Base-by-base conservation (phyloP, 2,797 vertebrate genomes). In the Glyptemys insculpta region DNA sequence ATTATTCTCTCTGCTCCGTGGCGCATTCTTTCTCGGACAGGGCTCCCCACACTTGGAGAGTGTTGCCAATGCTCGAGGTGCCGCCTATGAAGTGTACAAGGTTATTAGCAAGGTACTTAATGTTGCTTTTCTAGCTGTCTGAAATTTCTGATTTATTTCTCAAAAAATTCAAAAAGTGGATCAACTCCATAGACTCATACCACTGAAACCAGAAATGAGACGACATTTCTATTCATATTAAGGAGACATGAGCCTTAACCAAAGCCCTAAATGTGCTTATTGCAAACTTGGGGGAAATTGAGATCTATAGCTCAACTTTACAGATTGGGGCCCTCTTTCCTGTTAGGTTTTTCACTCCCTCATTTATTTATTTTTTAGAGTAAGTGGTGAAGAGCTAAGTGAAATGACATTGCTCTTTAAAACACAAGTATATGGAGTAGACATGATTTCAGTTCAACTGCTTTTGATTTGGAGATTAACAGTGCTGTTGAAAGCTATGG, bases 31-130 rank as follows among this genome's bases (percentile, higher is more conserved):
- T 49, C 88, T 99, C 80, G 98, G 98, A 53, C 98, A 98, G 74
- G 98, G 96, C 5, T 97, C 97, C 85, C 98, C 98, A 85, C 98
- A 98, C 83, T 88, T 99, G 82, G 98, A 99, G 91, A 98, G 95
- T 19, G 21, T 98, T 44, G 92, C 97, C 52, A 98, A 97, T 47
- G 98, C 98, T 41, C 97, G 97, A 49, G 98, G 98, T 6, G 98
- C 98, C 93, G 98, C 98, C 79, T 98, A 97, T 85, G 96, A 41
- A 41, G 41, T 41, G 41, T 41, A 41, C 41, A 41, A 41, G 5
- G 41, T 41, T 41, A 41, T 41, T 5, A 41, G 5, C 5, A 41
- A 98, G 97, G 98, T 98, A 98, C 53, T 37, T 52, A 59, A 65
- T 74, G 14, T 81, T 81, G 0, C 2, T 5, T 94, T 95, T 89